Conservation (phyloP, 2,797 vertebrate species). For the Oreortyx pictus region DNA sequence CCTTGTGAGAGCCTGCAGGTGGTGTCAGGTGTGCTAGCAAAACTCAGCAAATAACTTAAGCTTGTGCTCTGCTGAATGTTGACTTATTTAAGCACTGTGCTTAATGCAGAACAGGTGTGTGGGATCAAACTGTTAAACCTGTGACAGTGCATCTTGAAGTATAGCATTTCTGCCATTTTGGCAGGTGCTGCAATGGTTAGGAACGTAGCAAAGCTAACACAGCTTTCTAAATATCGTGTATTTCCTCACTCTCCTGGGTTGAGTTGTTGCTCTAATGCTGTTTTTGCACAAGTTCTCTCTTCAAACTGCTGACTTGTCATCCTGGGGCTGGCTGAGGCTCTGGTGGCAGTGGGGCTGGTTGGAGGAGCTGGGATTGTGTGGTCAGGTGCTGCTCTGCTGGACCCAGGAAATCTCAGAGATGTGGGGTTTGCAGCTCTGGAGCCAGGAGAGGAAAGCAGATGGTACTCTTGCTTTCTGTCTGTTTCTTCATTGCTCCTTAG, state of each 20-base stretch:
- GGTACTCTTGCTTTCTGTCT: neutral
- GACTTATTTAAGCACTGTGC: neutral
- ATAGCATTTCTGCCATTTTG: constrained; percentile 37
- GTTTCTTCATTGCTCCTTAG: neutral
- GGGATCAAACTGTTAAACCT: constrained; percentile 19
- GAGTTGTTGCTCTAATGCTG: neutral
- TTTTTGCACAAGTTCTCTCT: neutral
- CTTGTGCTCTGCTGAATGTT: constrained; percentile 18
- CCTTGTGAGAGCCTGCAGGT: constrained; percentile 23
- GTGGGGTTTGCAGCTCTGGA: neutral
- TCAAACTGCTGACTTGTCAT: neutral
- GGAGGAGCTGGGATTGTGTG: neutral
- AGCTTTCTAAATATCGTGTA: neutral
- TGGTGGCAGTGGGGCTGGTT: neutral
- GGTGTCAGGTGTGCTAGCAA: constrained; percentile 29
- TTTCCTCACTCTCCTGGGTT: neutral
- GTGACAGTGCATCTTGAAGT: constrained; percentile 46
- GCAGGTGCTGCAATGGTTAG: neutral
- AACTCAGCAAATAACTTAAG: constrained; percentile 27
- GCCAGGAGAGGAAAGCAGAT: neutral
- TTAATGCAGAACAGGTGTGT: constrained; percentile 21
- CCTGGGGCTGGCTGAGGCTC: neutral
- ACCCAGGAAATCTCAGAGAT: neutral
- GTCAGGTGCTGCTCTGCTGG: neutral
- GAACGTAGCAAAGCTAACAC: neutral